Percentiles rank a stretch among this genome's conserved stretches.
These are phyloP conservation scores for Caracal caracal DNA, from an alignment of 2,113 vertebrate species.

Conservation along the genomic window DNA sequence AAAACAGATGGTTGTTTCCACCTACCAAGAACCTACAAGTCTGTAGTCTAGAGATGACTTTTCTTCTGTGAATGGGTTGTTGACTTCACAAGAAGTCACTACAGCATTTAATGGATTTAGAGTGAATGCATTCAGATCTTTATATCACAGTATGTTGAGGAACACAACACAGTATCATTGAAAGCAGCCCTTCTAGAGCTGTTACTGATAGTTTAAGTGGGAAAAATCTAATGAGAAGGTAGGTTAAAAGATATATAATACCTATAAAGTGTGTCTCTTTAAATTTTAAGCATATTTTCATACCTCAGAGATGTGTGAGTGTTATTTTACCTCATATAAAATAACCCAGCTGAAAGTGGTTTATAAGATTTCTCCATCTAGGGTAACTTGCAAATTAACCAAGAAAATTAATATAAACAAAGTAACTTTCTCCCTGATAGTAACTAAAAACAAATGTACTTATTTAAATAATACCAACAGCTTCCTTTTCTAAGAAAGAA, in stretches of 20 bases:
- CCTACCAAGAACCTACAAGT: background rate
- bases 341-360: background rate
- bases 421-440: background rate
- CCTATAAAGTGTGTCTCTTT: background rate
- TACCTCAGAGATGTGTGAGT: background rate
- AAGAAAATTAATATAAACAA: slow-evolving; percentile 25
- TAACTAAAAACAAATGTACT: slow-evolving; percentile 35
- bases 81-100: background rate
- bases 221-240: background rate
- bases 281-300: slow-evolving; percentile 4
- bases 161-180: background rate
- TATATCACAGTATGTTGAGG: background rate
- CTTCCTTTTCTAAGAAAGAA: slow-evolving; percentile 34
- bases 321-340: slow-evolving; percentile 8
- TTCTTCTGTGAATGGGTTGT: background rate
- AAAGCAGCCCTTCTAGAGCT: background rate
- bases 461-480: slow-evolving; percentile 22
- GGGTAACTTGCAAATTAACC: slow-evolving; percentile 9
- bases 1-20: background rate
- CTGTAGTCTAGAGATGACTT: background rate
- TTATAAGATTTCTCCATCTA: background rate
- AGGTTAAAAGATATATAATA: background rate
- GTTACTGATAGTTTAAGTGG: background rate
- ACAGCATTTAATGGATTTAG: background rate
- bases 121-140: background rate